Conservation (phyloP, 1,140 invertebrate genomes). For the Agraylea sexmaculata region DNA sequence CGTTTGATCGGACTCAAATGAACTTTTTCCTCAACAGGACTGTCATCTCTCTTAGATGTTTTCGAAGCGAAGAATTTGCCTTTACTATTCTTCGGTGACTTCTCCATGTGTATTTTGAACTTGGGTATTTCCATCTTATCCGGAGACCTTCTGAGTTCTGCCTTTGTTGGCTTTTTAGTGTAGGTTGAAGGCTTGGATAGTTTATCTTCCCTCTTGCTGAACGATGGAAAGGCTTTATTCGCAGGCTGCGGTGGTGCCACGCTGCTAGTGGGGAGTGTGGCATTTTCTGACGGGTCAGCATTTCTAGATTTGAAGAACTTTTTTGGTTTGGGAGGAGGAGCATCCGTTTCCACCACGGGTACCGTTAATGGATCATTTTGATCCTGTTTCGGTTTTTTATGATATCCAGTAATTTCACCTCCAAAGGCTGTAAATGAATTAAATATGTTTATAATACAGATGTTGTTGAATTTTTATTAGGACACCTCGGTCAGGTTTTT, state of each 20-base stretch:
- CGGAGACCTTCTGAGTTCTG: conserved; percentile 6
- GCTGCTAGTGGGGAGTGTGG: conserved; percentile 41
- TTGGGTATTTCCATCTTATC: conserved; percentile 20
- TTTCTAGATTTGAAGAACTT: conserved; percentile 86
- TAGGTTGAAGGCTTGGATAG: conserved; percentile 24
- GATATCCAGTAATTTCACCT: conserved; percentile 24
- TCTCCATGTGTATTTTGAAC: conserved; percentile 31
- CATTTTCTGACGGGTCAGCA: conserved; percentile 44
- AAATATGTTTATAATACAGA: not conserved
- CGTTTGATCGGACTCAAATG: conserved; percentile 35
- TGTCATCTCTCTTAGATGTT: conserved; percentile 34
- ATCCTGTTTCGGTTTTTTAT: conserved; percentile 44
- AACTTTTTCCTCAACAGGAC: conserved; percentile 25
- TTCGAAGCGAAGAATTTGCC: conserved; percentile 35
- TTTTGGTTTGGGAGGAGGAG: conserved; percentile 57
- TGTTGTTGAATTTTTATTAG: too few species aligned
- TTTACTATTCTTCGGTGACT: conserved; percentile 28
- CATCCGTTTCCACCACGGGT: conserved; percentile 41
- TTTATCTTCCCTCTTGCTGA: conserved; percentile 37
- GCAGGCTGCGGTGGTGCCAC: conserved; percentile 36
- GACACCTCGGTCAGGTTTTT: too few species aligned
- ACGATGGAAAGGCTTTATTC: conserved; percentile 44
- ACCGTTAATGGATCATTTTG: conserved; percentile 43
- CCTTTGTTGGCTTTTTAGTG: conserved; percentile 17
- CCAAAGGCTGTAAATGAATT: conserved; percentile 31